These are phyloP conservation scores for Carettochelys insculpta DNA, from an alignment of 2,113 vertebrate genomes.

Conservation along the genomic window DNA sequence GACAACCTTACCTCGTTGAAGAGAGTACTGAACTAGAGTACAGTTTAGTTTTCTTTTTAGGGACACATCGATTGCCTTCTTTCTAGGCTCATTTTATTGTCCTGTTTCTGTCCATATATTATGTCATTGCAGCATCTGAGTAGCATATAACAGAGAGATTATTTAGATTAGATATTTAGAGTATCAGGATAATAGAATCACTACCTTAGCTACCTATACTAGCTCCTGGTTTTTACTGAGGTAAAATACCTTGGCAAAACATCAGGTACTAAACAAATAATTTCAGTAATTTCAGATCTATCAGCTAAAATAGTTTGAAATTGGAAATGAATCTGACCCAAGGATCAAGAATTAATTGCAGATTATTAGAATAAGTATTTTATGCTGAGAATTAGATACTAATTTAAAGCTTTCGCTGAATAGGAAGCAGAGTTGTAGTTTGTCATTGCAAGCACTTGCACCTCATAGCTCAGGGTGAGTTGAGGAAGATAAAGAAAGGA, in stretches of 20 bases:
- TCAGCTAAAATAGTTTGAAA: constrained; percentile 53
- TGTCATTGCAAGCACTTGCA: constrained; percentile 80
- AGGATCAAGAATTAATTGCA: constrained; percentile 76
- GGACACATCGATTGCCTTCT: not conserved
- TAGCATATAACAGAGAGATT: constrained; percentile 8
- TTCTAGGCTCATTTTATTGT: not conserved
- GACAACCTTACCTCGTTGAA: not conserved
- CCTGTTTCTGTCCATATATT: not conserved
- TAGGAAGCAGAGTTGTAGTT: constrained; percentile 73
- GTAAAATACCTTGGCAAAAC: constrained; percentile 60
- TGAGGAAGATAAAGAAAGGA: constrained; percentile 85
- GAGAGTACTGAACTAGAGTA: not conserved
- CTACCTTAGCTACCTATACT: not conserved
- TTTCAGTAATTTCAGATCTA: constrained; percentile 45
- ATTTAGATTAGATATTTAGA: constrained; percentile 36
- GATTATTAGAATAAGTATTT: constrained; percentile 74
- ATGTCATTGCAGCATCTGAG: constrained; percentile 3
- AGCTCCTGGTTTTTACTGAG: constrained; percentile 28
- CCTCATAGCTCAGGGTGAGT: constrained; percentile 83
- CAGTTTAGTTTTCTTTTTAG: not conserved
- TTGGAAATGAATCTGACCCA: constrained; percentile 66
- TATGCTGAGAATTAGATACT: constrained; percentile 70
- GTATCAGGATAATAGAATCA: constrained; percentile 31
- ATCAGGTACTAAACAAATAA: constrained; percentile 49
- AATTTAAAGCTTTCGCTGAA: constrained; percentile 74